A percentile compares a stretch with the other conserved stretches of the same genome.
These are phyloP conservation scores for Apantesis nais DNA, from an alignment of 2,888 invertebrate species.

Conservation along the genomic window DNA sequence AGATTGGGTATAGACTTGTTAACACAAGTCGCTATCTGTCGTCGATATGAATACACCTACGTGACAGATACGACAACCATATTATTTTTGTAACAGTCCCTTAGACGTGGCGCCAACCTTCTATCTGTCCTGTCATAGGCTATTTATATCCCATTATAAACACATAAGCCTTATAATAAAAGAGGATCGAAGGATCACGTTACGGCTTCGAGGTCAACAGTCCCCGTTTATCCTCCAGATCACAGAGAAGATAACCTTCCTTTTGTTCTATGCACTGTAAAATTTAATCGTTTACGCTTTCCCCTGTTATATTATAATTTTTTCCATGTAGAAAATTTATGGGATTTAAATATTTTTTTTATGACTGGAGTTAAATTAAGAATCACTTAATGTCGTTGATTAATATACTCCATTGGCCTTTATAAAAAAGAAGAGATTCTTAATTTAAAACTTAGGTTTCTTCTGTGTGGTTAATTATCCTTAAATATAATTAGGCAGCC, in stretches of 20 bases:
- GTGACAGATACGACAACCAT: neutral
- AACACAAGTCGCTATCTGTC: no score
- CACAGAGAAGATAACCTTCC: conserved; percentile 7
- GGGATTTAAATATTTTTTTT: neutral
- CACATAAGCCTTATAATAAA: conserved; percentile 25
- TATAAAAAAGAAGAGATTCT: neutral
- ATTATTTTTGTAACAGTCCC: neutral
- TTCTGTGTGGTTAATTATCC: no score
- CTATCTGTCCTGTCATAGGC: conserved; percentile 27
- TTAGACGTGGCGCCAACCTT: conserved; percentile 2
- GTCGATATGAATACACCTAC: neutral
- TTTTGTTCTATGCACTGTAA: conserved; percentile 4
- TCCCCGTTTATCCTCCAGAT: conserved; percentile 12
- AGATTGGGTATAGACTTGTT: no score
- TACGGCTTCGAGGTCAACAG: conserved; percentile 17
- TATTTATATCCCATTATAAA: conserved; percentile 43
- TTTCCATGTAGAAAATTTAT: neutral
- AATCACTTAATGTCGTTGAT: neutral
- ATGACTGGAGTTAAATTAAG: neutral
- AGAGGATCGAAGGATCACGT: conserved; percentile 18
- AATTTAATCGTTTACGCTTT: neutral
- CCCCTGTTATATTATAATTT: neutral
- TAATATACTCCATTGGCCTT: no score
- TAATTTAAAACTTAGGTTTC: no score
- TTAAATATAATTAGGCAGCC: no score